Conservation (phyloP, 2,113 vertebrate species). For the Poecilia latipinna region DNA sequence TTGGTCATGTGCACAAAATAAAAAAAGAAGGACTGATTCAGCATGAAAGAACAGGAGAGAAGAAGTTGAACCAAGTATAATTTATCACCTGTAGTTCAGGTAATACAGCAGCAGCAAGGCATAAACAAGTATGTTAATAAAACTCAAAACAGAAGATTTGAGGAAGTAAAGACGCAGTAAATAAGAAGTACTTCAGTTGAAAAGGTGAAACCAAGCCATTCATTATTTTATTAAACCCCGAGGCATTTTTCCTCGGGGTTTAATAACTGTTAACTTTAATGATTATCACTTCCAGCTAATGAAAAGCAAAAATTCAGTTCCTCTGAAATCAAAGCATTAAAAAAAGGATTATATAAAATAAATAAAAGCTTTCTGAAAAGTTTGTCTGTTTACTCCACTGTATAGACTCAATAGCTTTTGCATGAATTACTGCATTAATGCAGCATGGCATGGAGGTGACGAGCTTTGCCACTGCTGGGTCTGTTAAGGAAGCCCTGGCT, state of each 20-base stretch:
- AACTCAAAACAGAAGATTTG: too few relatives aligned
- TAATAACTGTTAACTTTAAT: background rate
- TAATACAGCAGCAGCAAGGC: background rate
- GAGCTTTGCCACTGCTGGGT: too few relatives aligned
- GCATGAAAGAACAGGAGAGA: background rate
- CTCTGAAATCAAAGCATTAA: background rate
- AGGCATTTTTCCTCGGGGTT: background rate
- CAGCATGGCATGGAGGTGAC: background rate
- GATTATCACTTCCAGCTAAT: background rate
- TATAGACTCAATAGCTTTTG: background rate
- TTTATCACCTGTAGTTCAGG: background rate
- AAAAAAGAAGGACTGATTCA: background rate
- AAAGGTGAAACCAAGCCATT: background rate
- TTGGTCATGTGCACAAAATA: background rate
- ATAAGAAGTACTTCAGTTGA: background rate
- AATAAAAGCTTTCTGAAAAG: background rate
- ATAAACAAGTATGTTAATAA: too few relatives aligned
- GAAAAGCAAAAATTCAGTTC: background rate
- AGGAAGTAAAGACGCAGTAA: too few relatives aligned
- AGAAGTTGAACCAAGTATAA: background rate
- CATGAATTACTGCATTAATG: background rate
- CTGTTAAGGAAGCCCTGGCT: too few relatives aligned
- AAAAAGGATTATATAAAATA: background rate
- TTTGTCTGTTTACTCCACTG: background rate
- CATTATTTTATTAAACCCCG: background rate